These are phyloP conservation scores for Alces alces DNA, from an alignment of 2,113 vertebrate species.

Conservation along the genomic window DNA sequence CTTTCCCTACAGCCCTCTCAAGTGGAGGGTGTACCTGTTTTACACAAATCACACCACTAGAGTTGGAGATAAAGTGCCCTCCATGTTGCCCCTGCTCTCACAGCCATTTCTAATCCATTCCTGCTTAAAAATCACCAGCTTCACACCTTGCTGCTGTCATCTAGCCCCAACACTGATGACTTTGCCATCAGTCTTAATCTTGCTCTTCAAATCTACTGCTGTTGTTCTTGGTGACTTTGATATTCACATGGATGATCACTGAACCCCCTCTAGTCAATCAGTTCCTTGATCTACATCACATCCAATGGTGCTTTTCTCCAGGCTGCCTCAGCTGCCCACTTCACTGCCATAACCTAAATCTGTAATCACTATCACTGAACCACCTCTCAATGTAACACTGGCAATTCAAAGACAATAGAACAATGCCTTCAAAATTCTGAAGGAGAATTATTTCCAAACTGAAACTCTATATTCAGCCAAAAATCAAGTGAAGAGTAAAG, in stretches of 20 bases:
- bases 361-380: background rate
- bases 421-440: background rate
- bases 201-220: background rate
- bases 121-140: background rate
- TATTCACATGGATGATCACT: background rate
- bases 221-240: background rate
- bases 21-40: background rate
- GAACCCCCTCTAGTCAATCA: background rate
- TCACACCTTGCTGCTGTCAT: background rate
- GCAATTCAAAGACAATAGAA: background rate
- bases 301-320: background rate
- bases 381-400: background rate
- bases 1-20: background rate
- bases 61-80: background rate
- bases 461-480: background rate
- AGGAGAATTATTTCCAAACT: background rate
- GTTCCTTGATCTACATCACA: background rate
- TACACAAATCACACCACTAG: background rate
- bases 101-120: background rate
- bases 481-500: background rate
- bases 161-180: background rate
- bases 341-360: background rate
- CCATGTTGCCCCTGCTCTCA: background rate
- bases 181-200: background rate
- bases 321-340: background rate